Evolutionary conservation across 1,140 invertebrate genomes (phyloP), one percentile per base, ranked within the genome.

Genomic region (Caenorhabditis brenneri): DNA sequence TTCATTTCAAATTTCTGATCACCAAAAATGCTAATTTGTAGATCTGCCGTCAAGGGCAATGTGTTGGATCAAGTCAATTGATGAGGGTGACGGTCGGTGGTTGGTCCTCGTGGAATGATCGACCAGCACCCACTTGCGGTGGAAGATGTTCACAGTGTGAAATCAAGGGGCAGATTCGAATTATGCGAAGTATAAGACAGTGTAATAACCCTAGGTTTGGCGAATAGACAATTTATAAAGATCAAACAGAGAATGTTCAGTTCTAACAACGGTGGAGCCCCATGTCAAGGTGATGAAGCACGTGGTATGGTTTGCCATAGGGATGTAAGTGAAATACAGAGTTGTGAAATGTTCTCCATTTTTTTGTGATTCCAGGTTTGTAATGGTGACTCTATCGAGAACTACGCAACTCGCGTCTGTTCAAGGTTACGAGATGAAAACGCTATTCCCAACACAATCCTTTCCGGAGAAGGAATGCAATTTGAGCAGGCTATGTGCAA

Each of bases 401-500:
- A 87, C 2, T 87, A 83, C 48, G 85, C 86, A 12, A 46, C 84
- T n/a, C 29, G 39, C 5, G 55, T 74, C 2, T 87, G 86, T 49
- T 48, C 27, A 19, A 31, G 69, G 33, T 33, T 81, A 24, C 81
- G 85, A 16, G 69, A 86, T 33, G 84, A 86, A 39, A 82, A 69
- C 9, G 51, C 42, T n/a, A 83, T 78, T 36, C 86, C 86, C 0
- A 84, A 86, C 33, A 79, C 82, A 0, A 82, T 86, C 3, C 51
- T 87, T 2, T 65, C 85, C 5, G 86, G 86, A 39, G 79, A 84
- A 49, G 86, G 86, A 39, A 78, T 87, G 29, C 86, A 87, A 36
- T 87, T 81, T 31, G 85, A 86, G 31, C 86, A 87, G 49, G 86
- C 81, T 2, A 58, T 80, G 46, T 87, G 86, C 51, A 87, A 86